These are phyloP conservation scores for Aurelia sp. DNA, from an alignment of 30 jellyfish, hydroid and myxozoan genomes.

Conservation along the genomic window DNA sequence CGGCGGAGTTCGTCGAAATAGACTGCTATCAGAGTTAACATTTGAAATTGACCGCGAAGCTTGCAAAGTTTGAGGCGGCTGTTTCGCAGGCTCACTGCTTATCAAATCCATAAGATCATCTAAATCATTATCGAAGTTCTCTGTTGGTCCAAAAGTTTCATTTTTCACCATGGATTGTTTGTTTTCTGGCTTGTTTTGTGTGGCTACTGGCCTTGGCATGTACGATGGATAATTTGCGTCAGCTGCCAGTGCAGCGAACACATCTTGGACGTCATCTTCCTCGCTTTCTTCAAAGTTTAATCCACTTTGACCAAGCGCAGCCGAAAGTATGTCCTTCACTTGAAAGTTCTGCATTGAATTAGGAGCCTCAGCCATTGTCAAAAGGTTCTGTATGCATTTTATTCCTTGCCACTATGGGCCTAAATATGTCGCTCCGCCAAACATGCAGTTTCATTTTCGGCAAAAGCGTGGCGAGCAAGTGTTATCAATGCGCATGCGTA, in stretches of 20 bases:
- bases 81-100: conserved; percentile 29
- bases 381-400: conserved; percentile 58
- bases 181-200: not conserved
- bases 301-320: conserved; percentile 99
- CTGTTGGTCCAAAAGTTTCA: conserved; percentile 6
- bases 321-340: conserved; percentile 88
- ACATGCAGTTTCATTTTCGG: conserved; percentile 70
- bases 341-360: conserved; percentile 37
- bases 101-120: conserved; percentile 64
- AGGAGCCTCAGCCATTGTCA: conserved; percentile 76
- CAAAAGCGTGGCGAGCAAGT: conserved; percentile 67
- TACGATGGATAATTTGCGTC: conserved; percentile 46
- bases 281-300: conserved; percentile 68
- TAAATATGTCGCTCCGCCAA: conserved; percentile 39
- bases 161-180: not conserved
- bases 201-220: conserved; percentile 1
- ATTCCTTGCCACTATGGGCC: conserved; percentile 27
- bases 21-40: not conserved
- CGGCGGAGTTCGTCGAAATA: not conserved
- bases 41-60: too few species aligned
- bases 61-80: not conserved
- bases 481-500: conserved; percentile 59
- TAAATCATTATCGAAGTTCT: conserved; percentile 35
- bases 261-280: conserved; percentile 75
- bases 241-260: conserved; percentile 57